These are phyloP conservation scores for Thamnaconus septentrionalis DNA, from an alignment of 2,113 vertebrate species.

Conservation along the genomic window DNA sequence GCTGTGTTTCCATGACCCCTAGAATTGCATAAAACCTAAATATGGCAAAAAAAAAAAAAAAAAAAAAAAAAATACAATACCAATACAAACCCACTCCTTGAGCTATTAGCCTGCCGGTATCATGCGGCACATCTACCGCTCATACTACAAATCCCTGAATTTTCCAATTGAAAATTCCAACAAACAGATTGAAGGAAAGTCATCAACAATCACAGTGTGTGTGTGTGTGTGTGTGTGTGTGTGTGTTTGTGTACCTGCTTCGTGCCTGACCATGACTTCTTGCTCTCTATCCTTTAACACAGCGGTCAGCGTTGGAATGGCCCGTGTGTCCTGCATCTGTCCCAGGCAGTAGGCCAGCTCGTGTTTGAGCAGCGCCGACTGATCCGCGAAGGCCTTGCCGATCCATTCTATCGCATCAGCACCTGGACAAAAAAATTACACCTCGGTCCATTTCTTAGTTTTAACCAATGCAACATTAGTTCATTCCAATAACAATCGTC, in stretches of 20 bases:
- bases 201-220: neutral
- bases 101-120: no score
- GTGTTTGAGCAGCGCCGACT: conserved; percentile 90
- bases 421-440: conserved; percentile 46
- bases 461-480: no score
- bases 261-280: conserved; percentile 94
- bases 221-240: neutral
- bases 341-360: conserved; percentile 95
- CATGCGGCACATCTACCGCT: no score
- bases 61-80: no score
- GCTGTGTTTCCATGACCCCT: no score
- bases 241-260: conserved; percentile 81
- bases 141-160: no score
- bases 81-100: no score
- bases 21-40: no score
- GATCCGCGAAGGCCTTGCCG: conserved; percentile 83
- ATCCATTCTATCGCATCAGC: conserved; percentile 84
- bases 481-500: no score
- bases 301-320: conserved; percentile 77
- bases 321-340: conserved; percentile 86
- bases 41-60: no score
- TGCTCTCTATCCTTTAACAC: conserved; percentile 83
- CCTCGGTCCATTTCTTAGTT: neutral
- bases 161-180: no score
- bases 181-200: no score